Evolutionary conservation across 2,888 invertebrate species (phyloP).

Genomic region (Maniola hyperantus): DNA sequence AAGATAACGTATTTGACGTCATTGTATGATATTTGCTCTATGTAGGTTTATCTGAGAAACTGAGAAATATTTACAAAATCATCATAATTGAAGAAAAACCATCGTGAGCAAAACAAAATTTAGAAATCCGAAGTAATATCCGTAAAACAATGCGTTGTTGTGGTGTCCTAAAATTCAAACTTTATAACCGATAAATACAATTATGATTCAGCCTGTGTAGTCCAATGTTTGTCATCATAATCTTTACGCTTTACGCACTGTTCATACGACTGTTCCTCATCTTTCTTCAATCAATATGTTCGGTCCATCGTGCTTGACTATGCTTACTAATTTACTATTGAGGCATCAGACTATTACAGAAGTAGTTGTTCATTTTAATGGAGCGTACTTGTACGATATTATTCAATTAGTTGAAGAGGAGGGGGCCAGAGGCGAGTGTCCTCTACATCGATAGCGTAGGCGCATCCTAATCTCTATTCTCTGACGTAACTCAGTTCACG

Average conservation of each 20-base stretch:
- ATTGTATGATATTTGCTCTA: not conserved
- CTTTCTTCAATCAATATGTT: not conserved
- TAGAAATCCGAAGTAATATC: too few species aligned
- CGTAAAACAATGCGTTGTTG: too few species aligned
- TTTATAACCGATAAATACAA: too few species aligned
- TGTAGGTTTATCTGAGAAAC: not conserved
- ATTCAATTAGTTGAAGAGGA: conserved; percentile 21
- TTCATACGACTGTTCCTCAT: not conserved
- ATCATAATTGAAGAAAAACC: not conserved
- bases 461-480: conserved; percentile 73
- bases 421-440: conserved; percentile 50
- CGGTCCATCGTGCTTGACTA: not conserved
- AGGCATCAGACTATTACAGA: not conserved
- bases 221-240: not conserved
- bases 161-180: too few species aligned
- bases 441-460: conserved; percentile 57
- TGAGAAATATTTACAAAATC: not conserved
- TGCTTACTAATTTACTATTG: not conserved
- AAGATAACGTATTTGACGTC: conserved; percentile 1
- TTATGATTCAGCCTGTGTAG: not conserved
- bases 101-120: not conserved
- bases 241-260: not conserved
- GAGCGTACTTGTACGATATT: conserved; percentile 10
- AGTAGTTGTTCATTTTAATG: conserved; percentile 12
- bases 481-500: conserved; percentile 80